Evolutionary conservation across 37 sponge, comb jelly and placozoan species (phyloP).

Genomic region (Oscarella lobularis): DNA sequence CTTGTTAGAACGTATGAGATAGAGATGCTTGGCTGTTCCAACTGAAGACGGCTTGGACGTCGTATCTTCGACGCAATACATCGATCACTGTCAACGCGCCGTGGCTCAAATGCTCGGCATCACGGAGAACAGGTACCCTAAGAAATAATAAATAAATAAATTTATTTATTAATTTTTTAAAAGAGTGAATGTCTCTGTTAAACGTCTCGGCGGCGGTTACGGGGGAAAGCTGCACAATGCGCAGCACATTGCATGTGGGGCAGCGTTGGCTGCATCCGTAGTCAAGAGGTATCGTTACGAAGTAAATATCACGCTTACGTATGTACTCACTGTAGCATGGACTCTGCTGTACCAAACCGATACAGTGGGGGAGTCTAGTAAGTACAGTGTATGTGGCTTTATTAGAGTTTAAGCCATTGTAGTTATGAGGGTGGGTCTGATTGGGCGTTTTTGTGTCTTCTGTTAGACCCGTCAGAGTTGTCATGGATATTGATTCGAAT

Average conservation of each 20-base stretch:
- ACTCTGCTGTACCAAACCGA: not conserved
- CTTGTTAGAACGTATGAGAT: not conserved
- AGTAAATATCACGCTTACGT: not conserved
- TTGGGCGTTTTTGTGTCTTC: conserved; percentile 24
- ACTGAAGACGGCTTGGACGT: conserved; percentile 35
- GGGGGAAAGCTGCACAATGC: conserved; percentile 32
- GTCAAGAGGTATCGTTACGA: conserved; percentile 36
- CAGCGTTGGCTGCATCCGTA: conserved; percentile 36
- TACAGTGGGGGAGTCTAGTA: not conserved
- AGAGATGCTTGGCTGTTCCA: conserved; percentile 33
- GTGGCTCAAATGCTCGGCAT: conserved; percentile 34
- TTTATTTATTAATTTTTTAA: not conserved
- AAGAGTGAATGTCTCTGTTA: conserved; percentile 57
- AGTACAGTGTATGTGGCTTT: conserved; percentile 17
- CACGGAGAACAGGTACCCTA: conserved; percentile 40
- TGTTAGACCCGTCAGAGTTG: conserved; percentile 59
- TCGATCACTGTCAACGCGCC: conserved; percentile 17
- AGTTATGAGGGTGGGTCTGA: conserved; percentile 24
- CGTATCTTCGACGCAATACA: conserved; percentile 42
- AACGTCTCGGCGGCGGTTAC: conserved; percentile 54
- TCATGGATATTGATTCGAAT: conserved; percentile 71
- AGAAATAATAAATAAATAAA: not conserved
- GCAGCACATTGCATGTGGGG: conserved; percentile 35
- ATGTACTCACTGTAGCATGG: not conserved
- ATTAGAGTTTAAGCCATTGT: conserved; percentile 20